Base-by-base conservation (phyloP, 2,888 invertebrate genomes). In the Polymixis flavicincta region DNA sequence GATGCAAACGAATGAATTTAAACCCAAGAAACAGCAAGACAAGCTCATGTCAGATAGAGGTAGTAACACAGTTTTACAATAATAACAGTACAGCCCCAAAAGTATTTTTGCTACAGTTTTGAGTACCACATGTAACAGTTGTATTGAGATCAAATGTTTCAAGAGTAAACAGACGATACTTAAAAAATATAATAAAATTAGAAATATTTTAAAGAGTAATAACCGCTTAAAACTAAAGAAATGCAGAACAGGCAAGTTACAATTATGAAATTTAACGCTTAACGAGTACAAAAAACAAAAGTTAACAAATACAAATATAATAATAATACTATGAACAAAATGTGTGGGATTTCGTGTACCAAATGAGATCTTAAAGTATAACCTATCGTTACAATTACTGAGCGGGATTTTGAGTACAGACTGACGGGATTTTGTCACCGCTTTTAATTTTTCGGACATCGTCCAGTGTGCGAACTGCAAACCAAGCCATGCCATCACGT, bases 391-490 rank as follows among this genome's bases (percentile, higher is more conserved):
- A 13, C 17, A 28, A 17, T 59, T 19, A 19, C 8, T 8, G 9
- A 32, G 19, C 28, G 32, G 3, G 28, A 14, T 37, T 54, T 32
- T 66, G 52, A 22, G 28, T n/a, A 54, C 8, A 1, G 2, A 37
- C 11, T 6, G 25, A 17, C 8, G 5, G n/a, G 45, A 11, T 45
- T 19, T 63, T 63, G 1, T 19, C 9, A 59, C 61, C 45, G 45
- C n/a, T n/a, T 32, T 42, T 70, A 54, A 63, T 28, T 71, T 71
- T 64, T 5, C 7, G 19, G 4, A 45, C 11, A 6, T 71, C 63
- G n/a, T 63, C 54, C 7, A 52, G 11, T 42, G 63, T 28, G 3
- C 63, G 19, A 3, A 71, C 28, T 11, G 55, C 55, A 55, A 64
- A 63, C 0, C 28, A 54, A n/a, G 63, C 14, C 7, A 54, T 22